Evolutionary conservation across 2,888 invertebrate genomes (phyloP), one percentile per base, ranked within the genome.

Genomic region (Neoaliturus tenellus): DNA sequence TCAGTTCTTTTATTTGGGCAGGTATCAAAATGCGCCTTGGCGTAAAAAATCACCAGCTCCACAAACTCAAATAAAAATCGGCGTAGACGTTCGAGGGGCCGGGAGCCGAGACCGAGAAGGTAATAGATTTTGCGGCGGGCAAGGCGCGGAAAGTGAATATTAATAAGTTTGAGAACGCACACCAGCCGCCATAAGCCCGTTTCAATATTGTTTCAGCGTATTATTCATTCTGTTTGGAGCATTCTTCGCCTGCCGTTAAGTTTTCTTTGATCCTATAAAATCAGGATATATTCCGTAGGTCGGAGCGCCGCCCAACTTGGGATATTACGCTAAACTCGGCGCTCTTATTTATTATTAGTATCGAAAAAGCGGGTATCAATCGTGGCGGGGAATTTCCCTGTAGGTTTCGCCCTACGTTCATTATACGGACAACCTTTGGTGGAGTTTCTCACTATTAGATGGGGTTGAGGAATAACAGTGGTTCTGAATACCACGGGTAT

Each of bases 131-230:
- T 78, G 78, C 55, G 78, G 78, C 78, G 78, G 51, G 75, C 31
- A 78, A 78, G 78, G 78, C 78, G 78, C 48, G 55, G 78, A 78
- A 78, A 78, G 55, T 78, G 78, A 78, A 78, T 78, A 78, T 78
- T 78, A 78, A 78, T 55, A 78, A 78, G 78, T 78, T 78, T 78
- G 51, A 78, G 78, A 78, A 51, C 78, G 78, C 55, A 51, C 78
- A 78, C 78, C 51, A 55, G 33, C 51, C 33, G 78, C 51, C 55
- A 55, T 78, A 78, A 78, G 78, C 78, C 78, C 78, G 78, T 78
- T 78, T 78, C 78, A 78, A 78, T 78, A 78, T 78, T 78, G 78
- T 78, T 78, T 78, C 78, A 78, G 78, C 78, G 55, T 78, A 78
- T 78, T 78, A 78, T 78, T 78, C 78, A 78, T 78, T 78, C 78